Evolutionary conservation across 2,113 vertebrate species (phyloP).

Genomic region (Pseudopipra pipra): DNA sequence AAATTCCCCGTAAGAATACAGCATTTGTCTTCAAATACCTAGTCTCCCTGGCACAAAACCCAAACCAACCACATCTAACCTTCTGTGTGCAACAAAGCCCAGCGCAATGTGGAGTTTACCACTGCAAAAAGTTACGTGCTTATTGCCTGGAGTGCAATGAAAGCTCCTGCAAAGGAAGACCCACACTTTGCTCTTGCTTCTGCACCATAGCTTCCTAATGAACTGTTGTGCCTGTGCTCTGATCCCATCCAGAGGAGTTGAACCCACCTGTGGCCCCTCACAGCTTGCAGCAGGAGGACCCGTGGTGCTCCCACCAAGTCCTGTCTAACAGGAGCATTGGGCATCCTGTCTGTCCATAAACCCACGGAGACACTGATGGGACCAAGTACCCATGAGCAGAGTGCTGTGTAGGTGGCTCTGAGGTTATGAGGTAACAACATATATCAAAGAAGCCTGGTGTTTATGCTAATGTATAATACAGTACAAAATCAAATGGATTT

Average conservation of each 20-base stretch:
- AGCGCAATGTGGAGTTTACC: constrained; percentile 74
- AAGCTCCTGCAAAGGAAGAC: background rate
- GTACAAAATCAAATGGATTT: background rate
- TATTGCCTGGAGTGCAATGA: constrained; percentile 23
- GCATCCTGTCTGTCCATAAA: fast-evolving
- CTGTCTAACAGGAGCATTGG: background rate
- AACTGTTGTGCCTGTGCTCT: background rate
- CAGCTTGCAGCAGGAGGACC: background rate
- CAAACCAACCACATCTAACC: constrained; percentile 63
- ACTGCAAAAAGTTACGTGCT: constrained; percentile 69
- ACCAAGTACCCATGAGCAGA: fast-evolving
- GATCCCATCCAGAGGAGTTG: fast-evolving
- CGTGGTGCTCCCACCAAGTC: background rate
- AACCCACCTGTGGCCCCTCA: background rate
- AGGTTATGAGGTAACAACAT: background rate
- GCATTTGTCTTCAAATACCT: constrained; percentile 68
- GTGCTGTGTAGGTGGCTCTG: background rate
- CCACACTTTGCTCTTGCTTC: background rate
- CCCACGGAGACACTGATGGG: fast-evolving
- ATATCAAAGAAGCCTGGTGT: background rate
- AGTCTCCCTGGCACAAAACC: constrained; percentile 51
- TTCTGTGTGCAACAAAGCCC: constrained; percentile 72
- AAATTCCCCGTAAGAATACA: constrained; percentile 59
- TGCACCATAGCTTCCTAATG: fast-evolving
- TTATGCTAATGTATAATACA: background rate